Percentiles rank a stretch among this genome's conserved stretches.
phyloP scores from a whole-genome alignment of 2,888 invertebrate species.

The Phyllotreta cruciferae region DNA sequence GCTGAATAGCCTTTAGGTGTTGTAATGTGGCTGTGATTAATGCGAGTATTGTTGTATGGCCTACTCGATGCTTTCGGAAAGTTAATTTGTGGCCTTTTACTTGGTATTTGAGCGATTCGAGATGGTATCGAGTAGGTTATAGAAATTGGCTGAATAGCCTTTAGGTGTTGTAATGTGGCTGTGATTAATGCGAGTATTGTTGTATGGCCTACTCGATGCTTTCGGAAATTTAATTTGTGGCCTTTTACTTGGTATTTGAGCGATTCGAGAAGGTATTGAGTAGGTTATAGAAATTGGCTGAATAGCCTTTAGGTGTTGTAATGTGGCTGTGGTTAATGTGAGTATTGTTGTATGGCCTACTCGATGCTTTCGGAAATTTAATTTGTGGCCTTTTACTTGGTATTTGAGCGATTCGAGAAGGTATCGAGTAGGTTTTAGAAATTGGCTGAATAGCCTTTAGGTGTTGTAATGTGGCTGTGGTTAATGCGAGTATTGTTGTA shows the following conservation, averaged over 20 bases:
- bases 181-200: too few relatives aligned
- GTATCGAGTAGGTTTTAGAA: too few relatives aligned
- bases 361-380: background rate
- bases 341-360: slow-evolving; percentile 60
- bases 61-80: background rate
- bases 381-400: background rate
- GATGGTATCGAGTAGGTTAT: too few relatives aligned
- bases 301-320: background rate
- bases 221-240: background rate
- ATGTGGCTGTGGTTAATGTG: slow-evolving; percentile 1
- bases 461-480: background rate
- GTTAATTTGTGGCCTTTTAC: background rate
- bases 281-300: too few relatives aligned
- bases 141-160: too few relatives aligned
- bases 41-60: too few relatives aligned
- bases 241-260: background rate
- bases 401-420: too few relatives aligned
- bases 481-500: slow-evolving; percentile 21
- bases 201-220: background rate
- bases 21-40: too few relatives aligned
- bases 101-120: too few relatives aligned
- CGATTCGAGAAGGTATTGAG: too few relatives aligned
- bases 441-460: too few relatives aligned
- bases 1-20: background rate
- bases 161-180: too few relatives aligned